A percentile compares a stretch with the other conserved stretches of the same genome.
phyloP scores from a whole-genome alignment of 2,888 invertebrate species.

The Pterobdella sp. region DNA sequence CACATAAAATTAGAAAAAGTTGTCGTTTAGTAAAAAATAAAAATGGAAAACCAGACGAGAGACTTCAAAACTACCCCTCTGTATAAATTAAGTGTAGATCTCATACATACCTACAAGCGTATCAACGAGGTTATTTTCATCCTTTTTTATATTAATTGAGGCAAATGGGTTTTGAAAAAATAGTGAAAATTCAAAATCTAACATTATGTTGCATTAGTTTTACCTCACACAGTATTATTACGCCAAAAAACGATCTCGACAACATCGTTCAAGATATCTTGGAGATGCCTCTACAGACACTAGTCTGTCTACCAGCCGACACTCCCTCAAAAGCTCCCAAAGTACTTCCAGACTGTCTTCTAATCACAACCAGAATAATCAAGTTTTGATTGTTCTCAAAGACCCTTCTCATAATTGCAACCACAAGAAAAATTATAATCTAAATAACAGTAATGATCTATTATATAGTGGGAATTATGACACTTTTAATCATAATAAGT shows the following conservation, averaged over 20 bases:
- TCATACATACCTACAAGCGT: constrained; percentile 99
- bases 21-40: background rate
- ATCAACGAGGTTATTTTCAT: constrained; percentile 85
- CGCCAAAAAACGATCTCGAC: constrained; percentile 6
- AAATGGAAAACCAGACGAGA: constrained; percentile 33
- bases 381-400: background rate
- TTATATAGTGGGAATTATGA: background rate
- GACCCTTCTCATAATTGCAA: background rate
- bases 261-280: constrained; percentile 7
- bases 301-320: background rate
- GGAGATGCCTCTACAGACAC: background rate
- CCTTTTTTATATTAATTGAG: too few relatives aligned
- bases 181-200: too few relatives aligned
- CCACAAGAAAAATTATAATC: background rate
- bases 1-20: background rate
- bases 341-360: constrained; percentile 7
- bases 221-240: background rate
- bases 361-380: background rate
- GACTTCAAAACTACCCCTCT: constrained; percentile 61
- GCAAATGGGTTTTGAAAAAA: too few relatives aligned
- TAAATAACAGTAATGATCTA: background rate
- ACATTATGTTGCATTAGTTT: too few relatives aligned
- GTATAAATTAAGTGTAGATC: constrained; percentile 92
- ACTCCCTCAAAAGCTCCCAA: constrained; percentile 11
- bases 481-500: background rate